Conservation (phyloP, 2,888 invertebrate species). For the Pharmacophagus antenor region DNA sequence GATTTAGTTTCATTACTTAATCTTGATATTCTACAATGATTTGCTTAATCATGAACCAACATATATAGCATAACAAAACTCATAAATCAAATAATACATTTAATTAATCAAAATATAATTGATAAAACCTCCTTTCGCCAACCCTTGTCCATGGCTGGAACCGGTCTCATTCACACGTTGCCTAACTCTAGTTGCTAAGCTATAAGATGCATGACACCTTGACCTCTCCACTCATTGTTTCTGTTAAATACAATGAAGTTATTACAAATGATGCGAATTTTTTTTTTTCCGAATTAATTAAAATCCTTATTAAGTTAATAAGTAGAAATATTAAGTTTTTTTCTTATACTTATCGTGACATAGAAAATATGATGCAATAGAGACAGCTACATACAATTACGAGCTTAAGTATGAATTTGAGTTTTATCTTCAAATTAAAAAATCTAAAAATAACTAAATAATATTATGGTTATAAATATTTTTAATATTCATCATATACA, state of each 20-base stretch:
- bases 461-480: no score
- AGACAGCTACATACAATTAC: no score
- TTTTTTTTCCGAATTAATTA: background rate
- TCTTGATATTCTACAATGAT: no score
- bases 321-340: background rate
- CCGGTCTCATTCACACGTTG: slow-evolving; percentile 25
- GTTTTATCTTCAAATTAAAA: no score
- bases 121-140: slow-evolving; percentile 1
- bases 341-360: background rate
- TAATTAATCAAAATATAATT: background rate
- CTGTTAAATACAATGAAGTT: background rate
- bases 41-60: no score
- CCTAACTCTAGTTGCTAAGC: slow-evolving; percentile 29
- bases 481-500: no score
- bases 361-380: no score
- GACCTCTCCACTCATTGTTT: slow-evolving; percentile 27
- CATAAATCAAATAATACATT: no score
- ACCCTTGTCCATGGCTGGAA: slow-evolving; percentile 12
- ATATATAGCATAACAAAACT: no score
- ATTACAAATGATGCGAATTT: background rate
- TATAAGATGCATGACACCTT: slow-evolving; percentile 24
- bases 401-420: no score
- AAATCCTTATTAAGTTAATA: background rate
- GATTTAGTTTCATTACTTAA: no score
- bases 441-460: no score